Evolutionary conservation across 2,888 invertebrate genomes (phyloP), one percentile per base, ranked within the genome.

Genomic region (Volucella inflata): DNA sequence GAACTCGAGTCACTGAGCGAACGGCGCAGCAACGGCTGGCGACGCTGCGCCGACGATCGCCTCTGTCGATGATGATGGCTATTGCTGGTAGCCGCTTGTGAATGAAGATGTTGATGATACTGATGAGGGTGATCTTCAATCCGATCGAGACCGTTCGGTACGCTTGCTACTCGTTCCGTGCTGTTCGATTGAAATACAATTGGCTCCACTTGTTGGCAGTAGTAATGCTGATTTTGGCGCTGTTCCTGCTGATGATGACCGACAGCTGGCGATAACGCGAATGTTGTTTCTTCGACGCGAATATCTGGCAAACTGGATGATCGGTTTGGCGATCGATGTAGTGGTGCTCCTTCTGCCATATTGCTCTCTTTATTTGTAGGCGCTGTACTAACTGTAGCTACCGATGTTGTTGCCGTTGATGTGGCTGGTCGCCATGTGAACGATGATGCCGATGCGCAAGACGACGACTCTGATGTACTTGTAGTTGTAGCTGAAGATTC

Each of bases 261-360:
- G 88, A 88, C 87, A 88, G 89, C 88, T 88, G 88, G 88, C 83
- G 87, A 79, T 87, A 62, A 70, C 55, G 77, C 53, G 57, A 75
- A 68, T 44, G 82, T 57, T 79, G 76, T 89, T 88, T 88, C 89
- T 89, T 89, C 89, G 88, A 89, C 90, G 89, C 91, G 90, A 89
- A 91, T 90, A 76, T 91, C 91, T 89, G 91, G 91, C 89, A 91
- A 90, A 91, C 91, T 91, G 87, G 88, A 85, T 80, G 88, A 88
- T 80, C 81, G 70, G 87, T 83, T 87, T 76, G 75, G 65, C 72
- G 84, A 87, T 81, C 80, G 80, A 67, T 85, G 85, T 85, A 85
- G 71, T 80, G 76, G 76, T 85, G 76, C 60, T 77, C 30, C 21
- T 76, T 67, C 53, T 65, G 60, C n/a, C 59, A 75, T 79, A 53